These are phyloP conservation scores for Chromoteleia sp. DNA, from an alignment of 2,888 invertebrate species.

Conservation along the genomic window DNA sequence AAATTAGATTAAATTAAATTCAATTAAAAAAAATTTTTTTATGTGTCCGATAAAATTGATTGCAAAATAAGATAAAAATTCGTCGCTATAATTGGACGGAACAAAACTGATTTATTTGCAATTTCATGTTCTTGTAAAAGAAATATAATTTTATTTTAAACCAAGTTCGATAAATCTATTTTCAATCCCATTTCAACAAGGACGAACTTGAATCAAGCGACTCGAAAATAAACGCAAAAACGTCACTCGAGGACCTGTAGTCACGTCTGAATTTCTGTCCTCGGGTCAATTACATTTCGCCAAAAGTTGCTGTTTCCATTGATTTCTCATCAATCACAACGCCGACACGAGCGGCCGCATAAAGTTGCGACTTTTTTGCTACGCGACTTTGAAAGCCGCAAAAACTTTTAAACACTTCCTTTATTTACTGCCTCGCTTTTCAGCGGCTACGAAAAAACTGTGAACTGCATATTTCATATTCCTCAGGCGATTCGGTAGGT, in stretches of 20 bases:
- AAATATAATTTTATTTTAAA: no score
- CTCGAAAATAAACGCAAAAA: not conserved
- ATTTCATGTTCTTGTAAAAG: no score
- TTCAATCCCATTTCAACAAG: no score
- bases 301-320: slow-evolving; percentile 14
- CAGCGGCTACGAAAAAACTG: not conserved
- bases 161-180: no score
- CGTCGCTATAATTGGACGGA: no score
- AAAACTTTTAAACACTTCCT: slow-evolving; percentile 29
- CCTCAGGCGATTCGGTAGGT: not conserved
- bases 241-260: no score
- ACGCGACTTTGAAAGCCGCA: slow-evolving; percentile 6
- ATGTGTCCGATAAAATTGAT: no score
- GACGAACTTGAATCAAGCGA: no score
- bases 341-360: not conserved
- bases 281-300: slow-evolving; percentile 23
- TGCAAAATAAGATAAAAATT: no score
- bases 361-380: slow-evolving; percentile 7
- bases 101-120: no score
- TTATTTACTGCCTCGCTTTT: slow-evolving; percentile 11
- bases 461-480: slow-evolving; percentile 25
- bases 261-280: slow-evolving; percentile 10
- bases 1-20: no score
- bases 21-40: no score
- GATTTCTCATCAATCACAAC: slow-evolving; percentile 38